Conservation (phyloP, 1,140 invertebrate genomes). For the Plectrocnemia conspersa region DNA sequence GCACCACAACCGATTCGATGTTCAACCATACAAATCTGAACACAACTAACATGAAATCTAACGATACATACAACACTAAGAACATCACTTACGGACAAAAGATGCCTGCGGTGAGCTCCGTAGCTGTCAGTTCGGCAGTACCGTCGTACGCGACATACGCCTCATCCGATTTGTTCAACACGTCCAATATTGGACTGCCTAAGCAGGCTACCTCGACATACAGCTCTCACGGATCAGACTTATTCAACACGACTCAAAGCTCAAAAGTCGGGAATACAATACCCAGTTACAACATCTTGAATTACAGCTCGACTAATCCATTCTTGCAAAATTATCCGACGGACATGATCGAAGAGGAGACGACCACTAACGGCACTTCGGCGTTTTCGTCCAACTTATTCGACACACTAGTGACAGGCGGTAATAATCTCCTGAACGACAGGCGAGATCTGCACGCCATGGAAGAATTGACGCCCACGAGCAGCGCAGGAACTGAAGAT, state of each 20-base stretch:
- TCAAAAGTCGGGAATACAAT: conserved; percentile 30
- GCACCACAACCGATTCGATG: conserved; percentile 41
- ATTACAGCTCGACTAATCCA: conserved; percentile 55
- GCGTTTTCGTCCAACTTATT: conserved; percentile 28
- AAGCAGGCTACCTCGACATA: conserved; percentile 9
- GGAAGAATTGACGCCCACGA: conserved; percentile 56
- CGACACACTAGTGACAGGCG: conserved; percentile 26
- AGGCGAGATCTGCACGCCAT: conserved; percentile 38
- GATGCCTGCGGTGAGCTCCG: conserved; percentile 31
- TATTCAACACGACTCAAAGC: conserved; percentile 24
- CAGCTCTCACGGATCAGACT: conserved; percentile 8
- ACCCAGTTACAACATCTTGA: conserved; percentile 38
- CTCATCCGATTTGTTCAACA: conserved; percentile 18
- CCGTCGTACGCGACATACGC: conserved; percentile 31
- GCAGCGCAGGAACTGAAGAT: conserved; percentile 58
- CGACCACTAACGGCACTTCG: conserved; percentile 24
- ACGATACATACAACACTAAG: conserved; percentile 23
- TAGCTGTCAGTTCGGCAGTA: conserved; percentile 29
- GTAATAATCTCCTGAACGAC: conserved; percentile 20
- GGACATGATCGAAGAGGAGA: conserved; percentile 35
- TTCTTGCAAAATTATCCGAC: conserved; percentile 55
- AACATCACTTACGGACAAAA: conserved; percentile 29
- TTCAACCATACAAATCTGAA: conserved; percentile 41
- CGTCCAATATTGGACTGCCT: conserved; percentile 3
- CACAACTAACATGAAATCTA: conserved; percentile 16